A percentile compares a stretch with the other conserved stretches of the same genome.
These are phyloP conservation scores for Parambassis ranga DNA, from an alignment of 2,797 vertebrate genomes.

Conservation along the genomic window DNA sequence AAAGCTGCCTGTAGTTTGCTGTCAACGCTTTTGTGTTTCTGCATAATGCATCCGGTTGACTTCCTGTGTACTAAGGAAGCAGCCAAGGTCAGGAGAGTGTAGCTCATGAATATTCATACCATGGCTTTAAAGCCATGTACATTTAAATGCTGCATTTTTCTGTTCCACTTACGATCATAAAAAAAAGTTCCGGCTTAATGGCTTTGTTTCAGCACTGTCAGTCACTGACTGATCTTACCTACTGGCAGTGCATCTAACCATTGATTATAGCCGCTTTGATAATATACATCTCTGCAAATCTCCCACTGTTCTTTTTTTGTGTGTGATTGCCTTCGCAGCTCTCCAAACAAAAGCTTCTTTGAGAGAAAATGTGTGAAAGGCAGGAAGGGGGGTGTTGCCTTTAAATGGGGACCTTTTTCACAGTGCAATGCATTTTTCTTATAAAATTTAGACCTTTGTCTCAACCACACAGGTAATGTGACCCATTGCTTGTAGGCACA, in stretches of 20 bases:
- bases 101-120: conserved; percentile 44
- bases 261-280: conserved; percentile 32
- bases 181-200: not conserved
- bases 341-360: conserved; percentile 18
- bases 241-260: conserved; percentile 12
- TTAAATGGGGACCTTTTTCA: conserved; percentile 24
- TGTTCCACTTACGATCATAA: conserved; percentile 1
- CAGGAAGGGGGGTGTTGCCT: not conserved
- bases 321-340: conserved; percentile 2
- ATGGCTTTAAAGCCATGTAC: conserved; percentile 2
- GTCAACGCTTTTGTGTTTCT: conserved; percentile 27
- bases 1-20: conserved; percentile 1
- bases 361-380: not conserved
- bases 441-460: not conserved
- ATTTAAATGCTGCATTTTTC: conserved; percentile 19
- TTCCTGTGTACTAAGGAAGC: conserved; percentile 1
- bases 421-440: not conserved
- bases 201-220: conserved; percentile 16
- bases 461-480: not conserved
- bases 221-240: conserved; percentile 12
- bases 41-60: conserved; percentile 30
- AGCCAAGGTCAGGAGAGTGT: conserved; percentile 28
- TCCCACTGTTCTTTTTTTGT: conserved; percentile 22
- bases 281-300: conserved; percentile 7
- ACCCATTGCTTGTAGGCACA: conserved; percentile 19